A percentile compares a stretch with the other conserved stretches of the same genome.
These are phyloP conservation scores for Plecotus auritus DNA, from an alignment of 2,113 vertebrate genomes.

Conservation along the genomic window DNA sequence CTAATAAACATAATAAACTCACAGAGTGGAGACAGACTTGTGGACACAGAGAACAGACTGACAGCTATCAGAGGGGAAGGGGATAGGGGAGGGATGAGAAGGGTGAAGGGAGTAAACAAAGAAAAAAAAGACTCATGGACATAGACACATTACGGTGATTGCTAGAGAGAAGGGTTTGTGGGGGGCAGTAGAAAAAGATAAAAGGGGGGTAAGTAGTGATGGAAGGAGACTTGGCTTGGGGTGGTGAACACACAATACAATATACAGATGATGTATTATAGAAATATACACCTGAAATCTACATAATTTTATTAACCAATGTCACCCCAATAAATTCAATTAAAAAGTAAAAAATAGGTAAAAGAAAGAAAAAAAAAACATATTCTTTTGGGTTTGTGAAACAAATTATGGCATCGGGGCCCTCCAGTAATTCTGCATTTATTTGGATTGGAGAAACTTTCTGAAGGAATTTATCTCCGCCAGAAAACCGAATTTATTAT, in stretches of 20 bases:
- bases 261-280: not conserved
- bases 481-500: constrained; percentile 60
- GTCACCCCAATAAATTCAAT: not conserved
- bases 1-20: not conserved
- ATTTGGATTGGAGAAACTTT: constrained; percentile 49
- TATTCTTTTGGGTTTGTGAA: constrained; percentile 7
- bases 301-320: not conserved
- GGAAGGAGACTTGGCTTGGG: not conserved
- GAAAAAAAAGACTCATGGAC: not conserved
- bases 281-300: not conserved
- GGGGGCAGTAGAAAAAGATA: not conserved
- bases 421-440: constrained; percentile 36
- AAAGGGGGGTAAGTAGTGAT: not conserved
- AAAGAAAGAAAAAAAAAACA: not conserved
- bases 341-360: not conserved
- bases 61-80: not conserved
- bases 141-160: not conserved
- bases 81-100: not conserved
- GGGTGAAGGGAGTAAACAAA: not conserved
- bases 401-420: not conserved
- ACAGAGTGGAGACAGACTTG: not conserved
- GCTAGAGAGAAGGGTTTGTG: not conserved
- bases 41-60: not conserved
- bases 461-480: constrained; percentile 50
- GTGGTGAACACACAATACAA: not conserved